A percentile compares a stretch with the other conserved stretches of the same genome.
Evolutionary conservation across 1,140 invertebrate species (phyloP).

Genomic region (Drosophila setifemur): DNA sequence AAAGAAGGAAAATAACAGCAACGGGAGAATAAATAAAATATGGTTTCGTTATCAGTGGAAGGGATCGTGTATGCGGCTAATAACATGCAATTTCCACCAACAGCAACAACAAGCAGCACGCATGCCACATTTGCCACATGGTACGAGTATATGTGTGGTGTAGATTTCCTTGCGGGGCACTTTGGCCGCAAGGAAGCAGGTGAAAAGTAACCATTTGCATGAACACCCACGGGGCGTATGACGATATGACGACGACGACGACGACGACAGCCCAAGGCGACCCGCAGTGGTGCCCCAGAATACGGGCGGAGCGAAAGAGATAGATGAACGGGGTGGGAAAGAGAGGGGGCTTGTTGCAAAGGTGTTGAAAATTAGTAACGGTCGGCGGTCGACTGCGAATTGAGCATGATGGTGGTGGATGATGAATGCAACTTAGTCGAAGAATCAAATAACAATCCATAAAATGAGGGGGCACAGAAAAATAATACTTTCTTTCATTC

Average conservation of each 20-base stretch:
- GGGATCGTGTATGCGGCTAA: slow-evolving; percentile 77
- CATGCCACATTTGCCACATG: slow-evolving; percentile 44
- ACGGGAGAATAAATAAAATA: slow-evolving; percentile 63
- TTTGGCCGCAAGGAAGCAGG: slow-evolving; percentile 64
- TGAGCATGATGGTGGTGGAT: neutral
- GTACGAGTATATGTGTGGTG: too few species aligned
- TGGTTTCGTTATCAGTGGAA: slow-evolving; percentile 73
- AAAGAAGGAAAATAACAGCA: slow-evolving; percentile 15
- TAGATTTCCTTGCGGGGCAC: slow-evolving; percentile 35
- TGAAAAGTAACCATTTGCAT: slow-evolving; percentile 78
- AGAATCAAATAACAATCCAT: too few species aligned
- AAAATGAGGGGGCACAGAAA: too few species aligned
- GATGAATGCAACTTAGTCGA: neutral
- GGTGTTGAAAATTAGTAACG: slow-evolving; percentile 78
- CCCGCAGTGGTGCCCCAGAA: slow-evolving; percentile 27
- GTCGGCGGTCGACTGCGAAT: slow-evolving; percentile 29
- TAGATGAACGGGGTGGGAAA: neutral
- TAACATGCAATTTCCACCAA: slow-evolving; percentile 76
- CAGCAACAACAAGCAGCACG: slow-evolving; percentile 46
- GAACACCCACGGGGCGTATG: slow-evolving; percentile 63
- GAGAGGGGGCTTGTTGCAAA: slow-evolving; percentile 21
- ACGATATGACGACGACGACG: slow-evolving; percentile 41
- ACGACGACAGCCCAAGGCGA: slow-evolving; percentile 43
- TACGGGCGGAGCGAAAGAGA: slow-evolving; percentile 1
- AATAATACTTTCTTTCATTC: neutral